phyloP scores from a whole-genome alignment of 2,888 invertebrate species.

The Boloria euphrosyne region DNA sequence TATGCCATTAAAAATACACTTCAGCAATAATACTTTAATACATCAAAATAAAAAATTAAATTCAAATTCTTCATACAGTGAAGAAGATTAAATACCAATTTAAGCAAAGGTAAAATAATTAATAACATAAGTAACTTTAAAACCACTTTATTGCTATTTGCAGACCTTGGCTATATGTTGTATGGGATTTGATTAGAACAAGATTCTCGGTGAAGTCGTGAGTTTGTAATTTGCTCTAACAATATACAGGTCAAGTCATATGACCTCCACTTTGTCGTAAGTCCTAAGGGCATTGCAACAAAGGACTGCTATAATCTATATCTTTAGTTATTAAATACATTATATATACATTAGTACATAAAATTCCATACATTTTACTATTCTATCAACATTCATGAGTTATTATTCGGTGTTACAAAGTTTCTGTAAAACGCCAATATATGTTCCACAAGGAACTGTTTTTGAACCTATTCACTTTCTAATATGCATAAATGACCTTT shows the following conservation, averaged over 20 bases:
- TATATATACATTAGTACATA: background rate
- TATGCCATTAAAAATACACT: too few relatives aligned
- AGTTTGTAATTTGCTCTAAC: conserved; percentile 38
- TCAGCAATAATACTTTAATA: too few relatives aligned
- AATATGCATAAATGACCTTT: conserved; percentile 13
- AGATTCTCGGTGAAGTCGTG: conserved; percentile 37
- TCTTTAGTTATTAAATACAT: background rate
- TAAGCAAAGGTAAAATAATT: too few relatives aligned
- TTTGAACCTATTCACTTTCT: conserved; percentile 6
- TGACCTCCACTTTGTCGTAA: conserved; percentile 38
- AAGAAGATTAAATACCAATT: too few relatives aligned
- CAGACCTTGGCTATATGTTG: conserved; percentile 25
- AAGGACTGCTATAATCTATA: conserved; percentile 13
- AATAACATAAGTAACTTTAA: too few relatives aligned
- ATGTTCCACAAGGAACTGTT: conserved; percentile 13
- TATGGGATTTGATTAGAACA: conserved; percentile 29
- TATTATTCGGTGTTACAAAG: too few relatives aligned
- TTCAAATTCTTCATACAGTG: too few relatives aligned
- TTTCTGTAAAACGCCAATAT: background rate
- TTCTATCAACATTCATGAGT: too few relatives aligned
- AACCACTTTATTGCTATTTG: conserved; percentile 2
- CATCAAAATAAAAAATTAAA: too few relatives aligned
- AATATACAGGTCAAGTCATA: conserved; percentile 35
- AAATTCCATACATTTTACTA: too few relatives aligned
- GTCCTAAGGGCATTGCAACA: conserved; percentile 31